phyloP scores from a whole-genome alignment of 1,140 invertebrate species.

The Tribolium castaneum region DNA sequence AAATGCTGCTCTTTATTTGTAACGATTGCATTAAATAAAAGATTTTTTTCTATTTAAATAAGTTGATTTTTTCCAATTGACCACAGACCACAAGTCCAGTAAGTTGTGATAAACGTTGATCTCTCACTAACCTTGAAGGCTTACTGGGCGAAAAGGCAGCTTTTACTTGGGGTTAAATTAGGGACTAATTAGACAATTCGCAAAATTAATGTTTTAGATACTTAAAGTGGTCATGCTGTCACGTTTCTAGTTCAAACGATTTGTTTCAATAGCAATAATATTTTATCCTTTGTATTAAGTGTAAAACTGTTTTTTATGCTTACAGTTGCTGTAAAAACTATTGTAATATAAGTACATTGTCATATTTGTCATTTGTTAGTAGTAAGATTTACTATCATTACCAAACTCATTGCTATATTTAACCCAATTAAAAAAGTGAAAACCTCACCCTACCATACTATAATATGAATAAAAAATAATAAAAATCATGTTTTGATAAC shows the following conservation, averaged over 20 bases:
- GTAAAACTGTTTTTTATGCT: not conserved
- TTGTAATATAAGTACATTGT: conserved; percentile 44
- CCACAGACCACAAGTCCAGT: not conserved
- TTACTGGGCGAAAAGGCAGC: not conserved
- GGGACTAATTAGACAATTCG: not conserved
- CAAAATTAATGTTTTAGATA: not conserved
- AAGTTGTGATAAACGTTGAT: conserved; percentile 11
- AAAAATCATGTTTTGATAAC: conserved; percentile 31
- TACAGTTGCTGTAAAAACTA: conserved; percentile 37
- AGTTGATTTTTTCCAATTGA: not conserved
- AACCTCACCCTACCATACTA: not conserved
- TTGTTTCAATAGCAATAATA: conserved; percentile 42
- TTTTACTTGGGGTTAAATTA: not conserved
- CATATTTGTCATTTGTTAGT: conserved; percentile 23
- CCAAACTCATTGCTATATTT: conserved; percentile 46
- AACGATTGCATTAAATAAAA: conserved; percentile 14
- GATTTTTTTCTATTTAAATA: conserved; percentile 5
- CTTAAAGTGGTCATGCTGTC: conserved; percentile 10
- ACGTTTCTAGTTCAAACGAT: not conserved
- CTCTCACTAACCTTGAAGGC: conserved; percentile 15
- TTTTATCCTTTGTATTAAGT: conserved; percentile 37
- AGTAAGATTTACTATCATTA: conserved; percentile 44
- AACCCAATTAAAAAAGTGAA: conserved; percentile 27
- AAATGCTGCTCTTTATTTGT: conserved; percentile 14
- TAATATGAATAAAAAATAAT: not conserved